Evolutionary conservation across 2,888 invertebrate genomes (phyloP), one percentile per base, ranked within the genome.

Genomic region (Cartodere bifasciata): DNA sequence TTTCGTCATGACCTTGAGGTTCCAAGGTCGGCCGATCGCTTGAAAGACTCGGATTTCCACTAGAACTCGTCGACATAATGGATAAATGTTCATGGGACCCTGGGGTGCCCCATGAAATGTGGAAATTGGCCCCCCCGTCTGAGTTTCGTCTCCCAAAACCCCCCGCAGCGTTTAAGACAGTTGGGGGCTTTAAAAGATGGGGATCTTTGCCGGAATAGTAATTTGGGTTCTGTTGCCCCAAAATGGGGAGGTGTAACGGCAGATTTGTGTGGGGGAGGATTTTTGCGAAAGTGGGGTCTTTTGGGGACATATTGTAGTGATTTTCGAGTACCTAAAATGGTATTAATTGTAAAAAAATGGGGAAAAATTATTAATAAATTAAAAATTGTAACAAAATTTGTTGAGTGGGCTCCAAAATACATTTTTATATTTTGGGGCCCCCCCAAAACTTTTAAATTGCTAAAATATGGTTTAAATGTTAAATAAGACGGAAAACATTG

Each of bases 111-210:
- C 70, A 70, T 9, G 50, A 50, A 54, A 77, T 74, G 44, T 84
- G 84, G 41, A 92, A 73, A 65, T 92, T 90, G 31, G 92, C 91
- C 33, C 92, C 92, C 45, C 94, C 94, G 64, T 94, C 94, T 39
- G 92, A 92, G 29, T 92, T 92, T 45, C 94, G 74, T 22, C 94
- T 72, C 4, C 88, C 88, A 62, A 87, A 86, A 28, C 80, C 74
- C 23, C 83, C 81, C 43, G 75, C 79, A 41, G 80, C 81, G 51
- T 81, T 83, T 74, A 90, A 76, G 9, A 86, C 84, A 34, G 81
- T 79, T 1, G 91, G 92, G n/a, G 91, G 91, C 56, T 91, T 90
- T 33, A 95, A 64, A 40, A 94, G 65, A 58, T 94, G 88, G 47
- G 91, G 91, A 63, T 94, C 91, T 53, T 90, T 90, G 37, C 86